A percentile compares a stretch with the other conserved stretches of the same genome.
Evolutionary conservation across 1,140 invertebrate genomes (phyloP).

Genomic region (Danaus plexippus): DNA sequence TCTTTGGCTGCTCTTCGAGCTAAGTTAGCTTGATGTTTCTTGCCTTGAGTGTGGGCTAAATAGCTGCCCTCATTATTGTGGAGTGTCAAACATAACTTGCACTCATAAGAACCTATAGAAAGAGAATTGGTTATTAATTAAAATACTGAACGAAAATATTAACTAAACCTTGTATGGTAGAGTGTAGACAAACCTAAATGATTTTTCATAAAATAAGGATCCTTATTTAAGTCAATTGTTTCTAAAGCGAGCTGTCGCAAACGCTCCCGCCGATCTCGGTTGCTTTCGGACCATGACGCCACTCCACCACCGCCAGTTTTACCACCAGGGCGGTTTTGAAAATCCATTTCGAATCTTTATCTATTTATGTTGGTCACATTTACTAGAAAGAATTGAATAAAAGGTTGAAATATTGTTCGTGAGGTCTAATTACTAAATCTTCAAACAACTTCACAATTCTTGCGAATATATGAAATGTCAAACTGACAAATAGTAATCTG

Average conservation of each 20-base stretch:
- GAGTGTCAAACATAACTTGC: slow-evolving; percentile 97
- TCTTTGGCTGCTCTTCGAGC: slow-evolving; percentile 98
- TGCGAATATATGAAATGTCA: no score
- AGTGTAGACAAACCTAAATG: slow-evolving; percentile 80
- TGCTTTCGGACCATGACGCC: slow-evolving; percentile 98
- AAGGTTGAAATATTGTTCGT: no score
- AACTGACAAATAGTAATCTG: no score
- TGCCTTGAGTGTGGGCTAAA: slow-evolving; percentile 99
- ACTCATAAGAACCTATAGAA: slow-evolving; percentile 93
- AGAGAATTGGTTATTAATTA: neutral
- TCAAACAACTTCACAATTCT: no score
- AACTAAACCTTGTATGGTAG: neutral
- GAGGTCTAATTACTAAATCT: no score
- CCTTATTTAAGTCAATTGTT: slow-evolving; percentile 98
- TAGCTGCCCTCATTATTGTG: slow-evolving; percentile 99
- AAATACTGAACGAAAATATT: no score
- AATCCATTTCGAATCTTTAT: slow-evolving; percentile 79
- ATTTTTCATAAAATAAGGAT: slow-evolving; percentile 99
- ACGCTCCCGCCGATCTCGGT: slow-evolving; percentile 95
- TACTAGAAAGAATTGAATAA: no score
- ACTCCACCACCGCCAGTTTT: slow-evolving; percentile 99
- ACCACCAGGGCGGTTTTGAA: slow-evolving; percentile 97
- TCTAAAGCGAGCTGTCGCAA: slow-evolving; percentile 96
- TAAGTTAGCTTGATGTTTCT: slow-evolving; percentile 99
- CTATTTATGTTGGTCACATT: no score